Conservation (phyloP, 2,797 vertebrate genomes). For the Lepilemur septentrionalis region DNA sequence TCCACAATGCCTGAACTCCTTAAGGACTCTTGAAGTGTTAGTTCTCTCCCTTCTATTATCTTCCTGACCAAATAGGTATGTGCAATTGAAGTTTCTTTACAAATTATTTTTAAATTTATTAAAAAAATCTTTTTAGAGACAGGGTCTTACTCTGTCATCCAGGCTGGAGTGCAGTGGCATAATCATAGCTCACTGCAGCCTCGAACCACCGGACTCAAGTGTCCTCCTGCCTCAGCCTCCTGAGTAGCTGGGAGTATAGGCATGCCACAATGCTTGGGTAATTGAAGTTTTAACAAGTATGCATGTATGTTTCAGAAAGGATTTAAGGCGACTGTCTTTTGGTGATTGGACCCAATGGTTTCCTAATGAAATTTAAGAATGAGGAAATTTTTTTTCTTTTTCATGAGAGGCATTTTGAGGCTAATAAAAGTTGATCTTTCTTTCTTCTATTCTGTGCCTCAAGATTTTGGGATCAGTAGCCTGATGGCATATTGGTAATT, state of each 20-base stretch:
- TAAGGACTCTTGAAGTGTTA: neutral
- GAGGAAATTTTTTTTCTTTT: neutral
- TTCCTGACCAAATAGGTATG: neutral
- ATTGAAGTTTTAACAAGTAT: neutral
- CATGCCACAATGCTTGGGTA: neutral
- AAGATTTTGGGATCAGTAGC: neutral
- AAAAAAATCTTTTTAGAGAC: too few species aligned
- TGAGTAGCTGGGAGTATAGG: neutral
- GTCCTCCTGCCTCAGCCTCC: neutral
- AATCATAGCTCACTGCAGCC: too few species aligned
- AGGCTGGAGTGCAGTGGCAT: too few species aligned
- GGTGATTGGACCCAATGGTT: neutral
- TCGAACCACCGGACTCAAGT: too few species aligned
- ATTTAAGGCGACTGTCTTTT: neutral
- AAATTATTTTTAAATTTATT: too few species aligned
- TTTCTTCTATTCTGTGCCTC: neutral
- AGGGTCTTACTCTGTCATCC: too few species aligned
- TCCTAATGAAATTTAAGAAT: constrained; percentile 5
- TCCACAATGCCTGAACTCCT: neutral
- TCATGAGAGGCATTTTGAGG: neutral
- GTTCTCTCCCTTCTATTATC: neutral
- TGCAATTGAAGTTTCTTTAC: neutral
- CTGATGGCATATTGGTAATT: neutral
- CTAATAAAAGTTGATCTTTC: neutral
- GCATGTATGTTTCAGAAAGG: neutral